Base-by-base conservation (phyloP, 2,797 vertebrate species). In the Myotis vivesi region DNA sequence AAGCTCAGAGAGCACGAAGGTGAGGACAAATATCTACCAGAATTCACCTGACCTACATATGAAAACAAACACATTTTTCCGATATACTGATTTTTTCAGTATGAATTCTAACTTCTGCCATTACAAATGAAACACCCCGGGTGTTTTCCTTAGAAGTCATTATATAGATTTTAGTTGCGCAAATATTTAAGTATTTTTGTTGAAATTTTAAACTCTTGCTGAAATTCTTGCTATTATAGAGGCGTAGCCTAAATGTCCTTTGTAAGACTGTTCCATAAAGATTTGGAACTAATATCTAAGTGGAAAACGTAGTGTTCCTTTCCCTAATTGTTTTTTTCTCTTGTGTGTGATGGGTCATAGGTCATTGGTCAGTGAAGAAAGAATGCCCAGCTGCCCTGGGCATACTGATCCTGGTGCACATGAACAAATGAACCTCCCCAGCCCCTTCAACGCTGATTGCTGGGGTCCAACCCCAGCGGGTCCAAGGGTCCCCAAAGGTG, bases 121-220 rank as follows among this genome's bases (percentile, higher is more conserved):
- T 71, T 82, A 66, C 53, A 81, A 82, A 91, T 44, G n/a, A 92
- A 93, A 84, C 44, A 51, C n/a, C 36, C 3, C 13, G 51, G 33
- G 73, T 82, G 25, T 59, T 84, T 84, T 75, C 22, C 69, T 89
- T 62, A 85, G 66, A 85, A 81, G 55, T 68, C n/a, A 71, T 91
- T 73, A 25, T 51, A 68, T 46, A 19, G 46, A 85, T 93, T 90
- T 92, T 77, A 87, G 57, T 82, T 92, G 77, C 11, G 2, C 23
- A 69, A 76, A 89, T 66, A 88, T 55, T 91, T 89, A 95, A 95
- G 22, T 71, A 91, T 51, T 87, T 81, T 91, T 94, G 28, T 66
- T 94, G 57, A 93, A 49, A 69, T 71, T 66, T 49, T 91, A 81
- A 81, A 19, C 41, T 73, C 7, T 66, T 12, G 36, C 36, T 2